phyloP scores from a whole-genome alignment of 1,140 invertebrate species.

The Dermatophagoides farinae region DNA sequence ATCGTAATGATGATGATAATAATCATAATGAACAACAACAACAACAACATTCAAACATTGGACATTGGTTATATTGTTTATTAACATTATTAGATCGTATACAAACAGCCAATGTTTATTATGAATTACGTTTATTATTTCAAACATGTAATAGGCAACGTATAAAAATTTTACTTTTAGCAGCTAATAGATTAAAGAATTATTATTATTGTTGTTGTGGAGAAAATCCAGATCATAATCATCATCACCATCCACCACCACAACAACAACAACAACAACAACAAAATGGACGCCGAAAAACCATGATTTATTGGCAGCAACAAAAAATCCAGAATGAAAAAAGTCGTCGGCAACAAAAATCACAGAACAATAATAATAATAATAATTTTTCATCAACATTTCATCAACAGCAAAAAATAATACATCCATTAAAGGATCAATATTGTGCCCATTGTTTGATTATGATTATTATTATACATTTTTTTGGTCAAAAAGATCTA shows the following conservation, averaged over 20 bases:
- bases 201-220: no score
- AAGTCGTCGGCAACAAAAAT: no score
- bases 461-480: conserved; percentile 1
- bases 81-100: neutral
- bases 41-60: neutral
- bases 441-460: neutral
- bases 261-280: no score
- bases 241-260: no score
- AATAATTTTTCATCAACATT: no score
- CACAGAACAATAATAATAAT: no score
- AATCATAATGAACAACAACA: neutral
- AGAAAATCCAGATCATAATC: neutral
- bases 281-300: no score
- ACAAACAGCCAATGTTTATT: neutral
- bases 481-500: conserved; percentile 3
- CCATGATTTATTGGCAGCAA: no score
- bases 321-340: no score
- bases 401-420: no score
- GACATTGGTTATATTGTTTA: neutral
- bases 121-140: neutral
- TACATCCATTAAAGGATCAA: neutral
- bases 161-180: neutral
- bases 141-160: neutral
- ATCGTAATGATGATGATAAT: neutral
- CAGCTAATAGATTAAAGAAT: no score